Conservation (phyloP, 2,113 vertebrate species). For the Megaceryle maxima region DNA sequence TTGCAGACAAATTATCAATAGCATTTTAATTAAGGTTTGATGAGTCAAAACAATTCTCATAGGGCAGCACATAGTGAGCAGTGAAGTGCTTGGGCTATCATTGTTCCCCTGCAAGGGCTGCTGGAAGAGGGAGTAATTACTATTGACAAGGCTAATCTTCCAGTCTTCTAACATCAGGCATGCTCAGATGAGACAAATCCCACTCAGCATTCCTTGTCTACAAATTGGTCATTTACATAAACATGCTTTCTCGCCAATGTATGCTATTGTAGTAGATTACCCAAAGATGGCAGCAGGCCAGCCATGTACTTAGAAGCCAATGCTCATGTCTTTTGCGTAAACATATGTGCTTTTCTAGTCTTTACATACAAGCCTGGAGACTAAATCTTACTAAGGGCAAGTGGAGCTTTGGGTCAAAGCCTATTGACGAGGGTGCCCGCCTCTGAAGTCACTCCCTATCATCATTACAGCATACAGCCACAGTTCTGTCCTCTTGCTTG, state of each 20-base stretch:
- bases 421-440: neutral
- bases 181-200: neutral
- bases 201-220: neutral
- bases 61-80: neutral
- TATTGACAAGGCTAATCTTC: conserved; percentile 17
- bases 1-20: conserved; percentile 41
- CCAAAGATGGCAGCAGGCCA: conserved; percentile 55
- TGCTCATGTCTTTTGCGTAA: neutral
- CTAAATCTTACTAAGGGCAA: neutral
- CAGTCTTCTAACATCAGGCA: neutral
- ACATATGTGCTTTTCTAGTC: neutral
- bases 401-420: neutral
- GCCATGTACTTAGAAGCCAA: neutral
- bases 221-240: conserved; percentile 9
- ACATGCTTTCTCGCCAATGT: neutral
- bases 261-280: neutral
- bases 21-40: conserved; percentile 39
- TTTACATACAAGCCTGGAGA: neutral
- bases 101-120: neutral
- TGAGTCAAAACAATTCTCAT: conserved; percentile 42
- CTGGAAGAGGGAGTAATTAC: neutral
- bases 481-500: neutral
- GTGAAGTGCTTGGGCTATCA: neutral
- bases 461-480: neutral
- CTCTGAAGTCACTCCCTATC: conserved; percentile 21